Evolutionary conservation across 2,797 vertebrate species (phyloP).

Genomic region (Glossophaga mutica): DNA sequence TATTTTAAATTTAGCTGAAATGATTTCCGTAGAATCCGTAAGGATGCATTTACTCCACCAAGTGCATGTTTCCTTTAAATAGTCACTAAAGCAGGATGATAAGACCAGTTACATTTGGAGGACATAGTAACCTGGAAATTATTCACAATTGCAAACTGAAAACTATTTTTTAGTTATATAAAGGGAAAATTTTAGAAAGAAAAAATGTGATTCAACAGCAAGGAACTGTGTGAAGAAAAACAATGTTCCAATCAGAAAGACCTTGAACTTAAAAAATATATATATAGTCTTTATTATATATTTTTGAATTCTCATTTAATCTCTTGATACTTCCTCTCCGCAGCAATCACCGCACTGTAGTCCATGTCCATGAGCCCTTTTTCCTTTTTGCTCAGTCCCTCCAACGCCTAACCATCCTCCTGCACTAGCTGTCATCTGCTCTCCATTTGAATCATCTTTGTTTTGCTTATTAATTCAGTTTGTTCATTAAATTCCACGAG

Average conservation of each 20-base stretch:
- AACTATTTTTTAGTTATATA: background rate
- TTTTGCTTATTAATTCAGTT: no score
- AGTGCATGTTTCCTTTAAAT: background rate
- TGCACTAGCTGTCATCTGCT: no score
- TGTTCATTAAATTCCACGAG: no score
- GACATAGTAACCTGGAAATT: constrained; percentile 10
- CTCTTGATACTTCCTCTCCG: no score
- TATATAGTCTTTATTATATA: no score
- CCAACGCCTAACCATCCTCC: no score
- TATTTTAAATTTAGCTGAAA: background rate
- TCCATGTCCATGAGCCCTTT: no score
- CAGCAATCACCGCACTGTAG: no score
- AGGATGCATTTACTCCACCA: background rate
- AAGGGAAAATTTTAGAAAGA: background rate
- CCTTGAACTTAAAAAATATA: background rate
- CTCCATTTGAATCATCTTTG: no score
- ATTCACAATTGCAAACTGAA: background rate
- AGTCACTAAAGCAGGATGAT: background rate
- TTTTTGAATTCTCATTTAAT: no score
- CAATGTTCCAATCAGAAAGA: background rate
- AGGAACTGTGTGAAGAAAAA: background rate
- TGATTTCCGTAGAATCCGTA: background rate
- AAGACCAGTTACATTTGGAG: background rate
- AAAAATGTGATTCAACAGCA: background rate
- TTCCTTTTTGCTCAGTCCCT: no score